phyloP scores from a whole-genome alignment of 2,888 invertebrate species.

The Sinohyriopsis cumingii region DNA sequence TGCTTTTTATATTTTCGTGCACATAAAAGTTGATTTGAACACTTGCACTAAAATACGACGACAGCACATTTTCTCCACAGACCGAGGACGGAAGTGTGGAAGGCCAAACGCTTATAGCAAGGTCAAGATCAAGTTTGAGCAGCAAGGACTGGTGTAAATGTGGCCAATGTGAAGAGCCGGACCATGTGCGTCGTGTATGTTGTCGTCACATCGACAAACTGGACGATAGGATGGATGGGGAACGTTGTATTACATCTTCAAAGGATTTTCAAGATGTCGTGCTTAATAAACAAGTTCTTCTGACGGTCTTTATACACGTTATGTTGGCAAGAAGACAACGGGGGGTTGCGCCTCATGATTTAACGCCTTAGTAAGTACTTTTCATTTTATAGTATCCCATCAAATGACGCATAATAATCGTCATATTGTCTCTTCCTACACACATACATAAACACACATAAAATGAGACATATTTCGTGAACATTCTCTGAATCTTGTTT shows the following conservation, averaged over 20 bases:
- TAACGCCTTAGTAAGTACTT: conserved; percentile 44
- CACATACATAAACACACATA: no score
- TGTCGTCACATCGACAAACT: conserved; percentile 46
- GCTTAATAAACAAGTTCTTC: conserved; percentile 44
- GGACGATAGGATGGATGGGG: conserved; percentile 38
- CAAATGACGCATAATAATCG: no score
- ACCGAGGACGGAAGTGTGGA: conserved; percentile 44
- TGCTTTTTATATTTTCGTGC: conserved; percentile 4
- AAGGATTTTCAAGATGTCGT: conserved; percentile 48
- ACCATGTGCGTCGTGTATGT: conserved; percentile 34
- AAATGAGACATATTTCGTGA: no score
- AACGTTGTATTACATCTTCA: conserved; percentile 41
- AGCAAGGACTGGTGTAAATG: conserved; percentile 42
- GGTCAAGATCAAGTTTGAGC: conserved; percentile 27
- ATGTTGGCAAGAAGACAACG: conserved; percentile 45
- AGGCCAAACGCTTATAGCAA: conserved; percentile 42
- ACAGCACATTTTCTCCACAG: conserved; percentile 43
- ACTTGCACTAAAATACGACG: conserved; percentile 52
- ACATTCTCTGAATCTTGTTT: no score
- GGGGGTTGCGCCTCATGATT: conserved; percentile 39
- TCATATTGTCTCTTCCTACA: no score
- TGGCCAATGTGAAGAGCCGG: conserved; percentile 46
- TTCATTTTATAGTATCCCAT: background rate
- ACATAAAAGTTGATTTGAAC: conserved; percentile 10
- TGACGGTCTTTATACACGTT: conserved; percentile 50